A percentile compares a stretch with the other conserved stretches of the same genome.
phyloP scores from a whole-genome alignment of 2,888 invertebrate species.

The Aleiodes alternator region DNA sequence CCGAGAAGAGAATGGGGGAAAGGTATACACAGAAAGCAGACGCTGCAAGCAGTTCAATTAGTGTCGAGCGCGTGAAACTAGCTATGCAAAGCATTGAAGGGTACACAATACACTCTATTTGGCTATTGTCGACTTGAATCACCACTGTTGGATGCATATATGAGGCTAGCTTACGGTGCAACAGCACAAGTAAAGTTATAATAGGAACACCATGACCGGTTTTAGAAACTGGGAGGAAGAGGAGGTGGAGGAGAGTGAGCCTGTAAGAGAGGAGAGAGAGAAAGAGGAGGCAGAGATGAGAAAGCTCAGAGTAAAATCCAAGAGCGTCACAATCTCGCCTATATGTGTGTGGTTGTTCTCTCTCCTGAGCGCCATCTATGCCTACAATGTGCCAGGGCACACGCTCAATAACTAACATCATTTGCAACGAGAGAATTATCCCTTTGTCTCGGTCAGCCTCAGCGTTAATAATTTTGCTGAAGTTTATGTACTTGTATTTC shows the following conservation, averaged over 20 bases:
- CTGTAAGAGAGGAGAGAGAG: neutral
- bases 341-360: neutral
- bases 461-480: neutral
- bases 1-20: neutral
- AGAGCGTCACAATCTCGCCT: too few species aligned
- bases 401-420: slow-evolving; percentile 58
- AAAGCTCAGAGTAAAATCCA: neutral
- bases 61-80: slow-evolving; percentile 38
- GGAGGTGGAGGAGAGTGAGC: neutral
- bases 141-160: neutral
- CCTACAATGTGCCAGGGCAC: neutral
- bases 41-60: slow-evolving; percentile 43
- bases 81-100: slow-evolving; percentile 43
- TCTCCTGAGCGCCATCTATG: neutral
- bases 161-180: slow-evolving; percentile 8
- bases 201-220: neutral
- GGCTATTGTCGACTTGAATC: slow-evolving; percentile 50
- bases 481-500: too few species aligned
- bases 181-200: slow-evolving; percentile 11
- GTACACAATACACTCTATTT: slow-evolving; percentile 55
- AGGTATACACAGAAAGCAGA: neutral
- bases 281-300: neutral
- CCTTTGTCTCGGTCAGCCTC: slow-evolving; percentile 61
- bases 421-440: slow-evolving; percentile 66
- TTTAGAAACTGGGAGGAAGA: neutral